These are phyloP conservation scores for Rhea americana DNA, from an alignment of 2,113 vertebrate genomes.

Conservation along the genomic window DNA sequence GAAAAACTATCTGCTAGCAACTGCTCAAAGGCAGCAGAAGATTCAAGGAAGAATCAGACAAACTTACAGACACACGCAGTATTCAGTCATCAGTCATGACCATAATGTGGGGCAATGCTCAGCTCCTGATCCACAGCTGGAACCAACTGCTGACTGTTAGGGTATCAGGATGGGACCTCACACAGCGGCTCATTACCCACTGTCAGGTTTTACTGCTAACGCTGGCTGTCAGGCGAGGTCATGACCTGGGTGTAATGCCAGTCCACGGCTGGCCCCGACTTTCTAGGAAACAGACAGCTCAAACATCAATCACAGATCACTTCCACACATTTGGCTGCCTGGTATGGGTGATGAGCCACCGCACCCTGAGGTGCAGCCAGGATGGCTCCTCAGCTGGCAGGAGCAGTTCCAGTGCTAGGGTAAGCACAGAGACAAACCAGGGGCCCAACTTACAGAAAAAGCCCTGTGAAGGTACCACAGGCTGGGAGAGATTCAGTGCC, in stretches of 20 bases:
- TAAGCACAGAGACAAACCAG: neutral
- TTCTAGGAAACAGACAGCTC: neutral
- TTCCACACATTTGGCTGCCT: neutral
- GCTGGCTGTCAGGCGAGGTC: neutral
- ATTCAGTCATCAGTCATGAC: neutral
- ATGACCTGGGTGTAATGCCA: neutral
- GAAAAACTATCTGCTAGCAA: neutral
- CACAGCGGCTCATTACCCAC: accelerated
- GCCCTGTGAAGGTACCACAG: neutral
- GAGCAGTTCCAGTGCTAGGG: neutral
- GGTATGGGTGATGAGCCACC: accelerated
- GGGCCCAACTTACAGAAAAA: neutral
- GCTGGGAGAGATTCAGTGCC: neutral
- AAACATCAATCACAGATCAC: neutral
- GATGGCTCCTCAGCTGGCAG: neutral
- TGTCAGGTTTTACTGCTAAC: neutral
- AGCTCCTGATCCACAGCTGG: neutral
- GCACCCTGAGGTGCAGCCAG: accelerated
- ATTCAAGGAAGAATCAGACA: neutral
- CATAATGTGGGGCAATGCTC: neutral
- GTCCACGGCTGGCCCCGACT: accelerated
- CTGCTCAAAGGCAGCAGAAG: neutral
- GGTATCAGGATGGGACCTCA: neutral
- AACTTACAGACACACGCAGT: neutral
- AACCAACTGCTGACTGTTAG: neutral